These are phyloP conservation scores for Nesospiza acunhae DNA, from an alignment of 2,113 vertebrate species.

Conservation along the genomic window DNA sequence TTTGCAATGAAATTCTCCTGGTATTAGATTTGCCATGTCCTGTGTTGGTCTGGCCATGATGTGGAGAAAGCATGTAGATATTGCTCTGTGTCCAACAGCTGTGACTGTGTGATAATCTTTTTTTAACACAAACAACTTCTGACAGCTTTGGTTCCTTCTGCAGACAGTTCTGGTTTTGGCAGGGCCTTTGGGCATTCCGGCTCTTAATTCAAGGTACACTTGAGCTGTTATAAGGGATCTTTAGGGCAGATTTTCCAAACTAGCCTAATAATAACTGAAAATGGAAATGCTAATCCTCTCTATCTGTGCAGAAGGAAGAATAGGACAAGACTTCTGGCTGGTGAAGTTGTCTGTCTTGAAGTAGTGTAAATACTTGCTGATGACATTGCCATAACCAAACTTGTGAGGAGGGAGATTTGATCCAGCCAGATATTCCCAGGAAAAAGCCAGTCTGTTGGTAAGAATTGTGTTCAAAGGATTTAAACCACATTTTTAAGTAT, in stretches of 20 bases:
- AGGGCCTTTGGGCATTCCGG: background rate
- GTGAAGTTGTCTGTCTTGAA: background rate
- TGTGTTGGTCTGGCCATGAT: background rate
- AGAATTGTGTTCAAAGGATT: background rate
- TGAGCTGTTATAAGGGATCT: background rate
- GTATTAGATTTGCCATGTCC: background rate
- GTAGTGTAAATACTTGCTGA: background rate
- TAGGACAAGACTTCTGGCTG: background rate
- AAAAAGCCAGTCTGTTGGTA: background rate
- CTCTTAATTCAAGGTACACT: background rate
- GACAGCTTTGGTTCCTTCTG: background rate
- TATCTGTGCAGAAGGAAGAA: background rate
- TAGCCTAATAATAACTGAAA: background rate
- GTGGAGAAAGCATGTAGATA: background rate
- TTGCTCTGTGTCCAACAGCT: background rate
- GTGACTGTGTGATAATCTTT: background rate
- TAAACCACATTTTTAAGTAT: background rate
- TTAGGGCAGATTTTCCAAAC: background rate
- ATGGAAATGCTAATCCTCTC: background rate
- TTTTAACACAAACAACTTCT: background rate
- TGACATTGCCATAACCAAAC: background rate
- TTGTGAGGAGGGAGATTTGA: background rate
- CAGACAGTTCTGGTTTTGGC: background rate
- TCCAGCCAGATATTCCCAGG: background rate
- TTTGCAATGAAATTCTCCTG: background rate